Evolutionary conservation across 2,797 vertebrate species (phyloP), one percentile per base, ranked within the genome.

Genomic region (Schizopygopsis malacanthus): DNA sequence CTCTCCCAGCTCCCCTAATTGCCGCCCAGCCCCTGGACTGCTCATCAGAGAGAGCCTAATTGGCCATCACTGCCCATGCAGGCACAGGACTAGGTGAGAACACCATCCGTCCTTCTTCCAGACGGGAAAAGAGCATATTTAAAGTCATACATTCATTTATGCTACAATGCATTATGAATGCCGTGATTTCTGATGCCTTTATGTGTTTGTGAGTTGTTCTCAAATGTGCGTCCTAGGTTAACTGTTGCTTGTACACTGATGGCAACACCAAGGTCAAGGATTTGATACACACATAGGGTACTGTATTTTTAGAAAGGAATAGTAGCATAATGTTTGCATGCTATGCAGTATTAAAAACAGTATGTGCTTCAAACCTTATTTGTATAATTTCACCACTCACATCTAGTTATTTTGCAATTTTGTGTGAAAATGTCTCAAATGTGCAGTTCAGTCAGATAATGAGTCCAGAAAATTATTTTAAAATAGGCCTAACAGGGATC

Each of bases 21-120:
- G 92, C 93, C 89, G 86, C 91, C 92, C 83, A 83, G 91, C 89
- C 89, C 84, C 79, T 92, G 93, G 91, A 94, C 91, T 90, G 93
- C 92, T 95, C 93, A 94, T 95, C 94, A 94, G 91, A 93, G 92
- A 93, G 89, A 86, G 90, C 91, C 93, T 95, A 95, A 95, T 95
- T 96, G 95, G 94, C 94, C 93, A 94, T 95, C 94, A 93, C 94
- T 93, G 92, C 90, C 90, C 92, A 92, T 90, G 91, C 92, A 91
- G 92, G 93, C 93, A 91, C 90, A 86, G 91, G 92, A 90, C 91
- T 92, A 92, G 90, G 54, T 72, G 77, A 47, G 67, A 50, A 77
- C 47, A 77, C 50, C 85, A 77, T 4, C 43, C 33, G 15, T 79
- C 71, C 80, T 88, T 70, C 45, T 39, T 71, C 18, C 39, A 84